phyloP scores from a whole-genome alignment of 2,113 vertebrate species.

The Panthera uncia region DNA sequence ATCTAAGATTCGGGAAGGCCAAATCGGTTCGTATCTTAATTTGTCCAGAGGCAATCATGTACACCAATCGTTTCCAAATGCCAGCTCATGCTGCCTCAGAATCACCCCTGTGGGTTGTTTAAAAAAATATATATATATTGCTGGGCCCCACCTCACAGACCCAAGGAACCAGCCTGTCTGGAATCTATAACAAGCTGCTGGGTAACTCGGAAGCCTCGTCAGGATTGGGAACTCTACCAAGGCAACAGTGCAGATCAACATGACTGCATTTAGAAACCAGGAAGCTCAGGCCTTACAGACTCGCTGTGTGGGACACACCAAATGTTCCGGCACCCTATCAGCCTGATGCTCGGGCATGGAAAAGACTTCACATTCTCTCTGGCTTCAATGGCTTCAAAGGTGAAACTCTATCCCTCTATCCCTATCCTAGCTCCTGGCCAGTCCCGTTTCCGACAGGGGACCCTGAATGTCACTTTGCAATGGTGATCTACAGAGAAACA shows the following conservation, averaged over 20 bases:
- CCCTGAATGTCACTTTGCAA: background rate
- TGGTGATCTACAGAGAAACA: background rate
- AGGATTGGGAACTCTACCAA: constrained; percentile 53
- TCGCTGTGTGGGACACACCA: background rate
- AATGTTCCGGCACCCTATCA: background rate
- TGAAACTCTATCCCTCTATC: background rate
- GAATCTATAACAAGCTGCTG: constrained; percentile 30
- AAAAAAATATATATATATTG: background rate
- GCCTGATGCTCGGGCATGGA: background rate
- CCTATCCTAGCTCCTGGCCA: background rate
- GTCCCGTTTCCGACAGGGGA: background rate
- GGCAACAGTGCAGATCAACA: constrained; percentile 14
- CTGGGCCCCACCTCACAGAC: background rate
- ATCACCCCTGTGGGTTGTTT: background rate
- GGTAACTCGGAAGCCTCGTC: background rate
- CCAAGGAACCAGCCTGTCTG: background rate
- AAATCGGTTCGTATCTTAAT: background rate
- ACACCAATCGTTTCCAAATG: background rate
- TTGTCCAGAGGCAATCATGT: background rate
- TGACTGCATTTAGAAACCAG: constrained; percentile 23
- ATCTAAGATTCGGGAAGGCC: background rate
- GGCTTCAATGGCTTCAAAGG: background rate
- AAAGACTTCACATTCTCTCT: background rate
- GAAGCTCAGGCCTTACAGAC: background rate
- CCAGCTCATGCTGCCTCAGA: background rate